phyloP scores from a whole-genome alignment of 2,797 vertebrate species.

The Rhabdomys pumilio region DNA sequence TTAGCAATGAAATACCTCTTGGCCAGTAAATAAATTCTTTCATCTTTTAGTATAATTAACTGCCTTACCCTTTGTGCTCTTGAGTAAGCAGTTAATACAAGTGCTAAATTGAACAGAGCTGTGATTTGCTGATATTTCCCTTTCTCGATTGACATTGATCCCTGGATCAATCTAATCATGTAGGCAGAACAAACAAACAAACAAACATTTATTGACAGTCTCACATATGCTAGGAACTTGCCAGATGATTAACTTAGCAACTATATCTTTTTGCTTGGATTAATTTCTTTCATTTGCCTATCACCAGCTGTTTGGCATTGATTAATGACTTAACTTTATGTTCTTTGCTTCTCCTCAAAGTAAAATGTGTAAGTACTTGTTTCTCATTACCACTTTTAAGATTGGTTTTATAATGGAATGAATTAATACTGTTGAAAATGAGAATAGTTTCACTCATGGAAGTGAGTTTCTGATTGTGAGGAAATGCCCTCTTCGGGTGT shows the following conservation, averaged over 20 bases:
- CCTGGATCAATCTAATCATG: constrained; percentile 66
- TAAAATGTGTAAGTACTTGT: constrained; percentile 20
- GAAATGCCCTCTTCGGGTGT: neutral
- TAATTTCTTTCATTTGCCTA: constrained; percentile 55
- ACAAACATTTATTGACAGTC: constrained; percentile 22
- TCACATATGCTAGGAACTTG: constrained; percentile 28
- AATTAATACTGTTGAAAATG: constrained; percentile 7
- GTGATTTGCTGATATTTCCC: constrained; percentile 66
- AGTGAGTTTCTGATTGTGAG: neutral
- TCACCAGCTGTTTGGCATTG: constrained; percentile 54
- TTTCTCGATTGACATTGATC: constrained; percentile 70
- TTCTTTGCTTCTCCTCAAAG: constrained; percentile 2
- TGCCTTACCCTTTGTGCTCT: neutral
- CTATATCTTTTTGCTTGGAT: neutral
- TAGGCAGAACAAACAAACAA: constrained; percentile 68
- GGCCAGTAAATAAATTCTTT: constrained; percentile 28
- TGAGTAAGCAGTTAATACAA: constrained; percentile 53
- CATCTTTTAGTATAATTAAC: constrained; percentile 62
- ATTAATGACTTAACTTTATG: constrained; percentile 62
- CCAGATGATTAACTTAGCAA: constrained; percentile 36
- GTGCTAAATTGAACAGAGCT: constrained; percentile 49
- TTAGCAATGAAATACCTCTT: constrained; percentile 35
- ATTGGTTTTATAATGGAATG: constrained; percentile 25
- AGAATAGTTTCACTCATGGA: neutral
- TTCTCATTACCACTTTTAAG: constrained; percentile 26